A percentile compares a stretch with the other conserved stretches of the same genome.
Conservation (phyloP, 2,888 invertebrate genomes). For the Zhuqinia jingwanae region DNA sequence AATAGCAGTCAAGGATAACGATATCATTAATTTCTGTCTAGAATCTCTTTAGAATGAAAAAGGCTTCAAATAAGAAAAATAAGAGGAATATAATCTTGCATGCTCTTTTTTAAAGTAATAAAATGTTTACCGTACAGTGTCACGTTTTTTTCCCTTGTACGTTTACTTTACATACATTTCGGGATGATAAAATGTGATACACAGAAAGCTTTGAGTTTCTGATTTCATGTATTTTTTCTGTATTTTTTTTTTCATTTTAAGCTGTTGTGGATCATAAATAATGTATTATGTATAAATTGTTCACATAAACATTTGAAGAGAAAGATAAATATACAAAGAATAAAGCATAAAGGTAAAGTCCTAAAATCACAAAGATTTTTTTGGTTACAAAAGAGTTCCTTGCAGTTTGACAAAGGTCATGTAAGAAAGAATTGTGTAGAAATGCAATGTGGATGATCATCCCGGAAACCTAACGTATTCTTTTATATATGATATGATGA, state of each 20-base stretch:
- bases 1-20: constrained; percentile 60
- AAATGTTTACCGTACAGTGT: neutral
- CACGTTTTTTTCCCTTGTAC: constrained; percentile 12
- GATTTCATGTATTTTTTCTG: too few species aligned
- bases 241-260: too few species aligned
- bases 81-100: neutral
- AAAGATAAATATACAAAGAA: too few species aligned
- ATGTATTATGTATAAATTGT: too few species aligned
- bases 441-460: neutral
- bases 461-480: neutral
- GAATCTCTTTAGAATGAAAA: neutral
- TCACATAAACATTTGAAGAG: too few species aligned
- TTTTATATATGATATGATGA: too few species aligned
- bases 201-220: too few species aligned
- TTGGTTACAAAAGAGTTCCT: too few species aligned
- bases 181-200: too few species aligned
- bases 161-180: constrained; percentile 17
- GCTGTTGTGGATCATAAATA: too few species aligned
- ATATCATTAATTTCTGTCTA: constrained; percentile 67
- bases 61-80: neutral
- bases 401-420: constrained; percentile 26
- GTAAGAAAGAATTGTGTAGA: neutral
- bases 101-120: neutral
- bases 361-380: too few species aligned
- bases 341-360: too few species aligned